These are phyloP conservation scores for Odontothrips loti DNA, from an alignment of 2,888 invertebrate genomes.

Conservation along the genomic window DNA sequence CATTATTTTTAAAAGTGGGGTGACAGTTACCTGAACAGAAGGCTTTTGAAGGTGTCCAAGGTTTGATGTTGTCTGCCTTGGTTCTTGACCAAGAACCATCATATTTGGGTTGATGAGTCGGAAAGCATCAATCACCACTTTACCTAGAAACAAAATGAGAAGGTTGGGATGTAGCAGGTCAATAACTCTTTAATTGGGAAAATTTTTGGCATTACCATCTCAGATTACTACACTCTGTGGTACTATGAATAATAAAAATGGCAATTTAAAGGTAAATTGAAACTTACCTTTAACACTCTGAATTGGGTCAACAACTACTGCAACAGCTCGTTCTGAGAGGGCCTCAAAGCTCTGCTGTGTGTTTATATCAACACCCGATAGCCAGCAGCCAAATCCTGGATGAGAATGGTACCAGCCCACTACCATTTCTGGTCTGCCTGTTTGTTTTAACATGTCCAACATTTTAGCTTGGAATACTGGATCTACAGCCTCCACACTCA, in stretches of 20 bases:
- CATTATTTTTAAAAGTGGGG: conserved; percentile 23
- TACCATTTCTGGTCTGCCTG: conserved; percentile 99
- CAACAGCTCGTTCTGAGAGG: conserved; percentile 94
- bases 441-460: conserved; percentile 79
- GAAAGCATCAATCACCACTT: conserved; percentile 99
- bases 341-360: conserved; percentile 99
- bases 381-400: conserved; percentile 99
- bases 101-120: conserved; percentile 98
- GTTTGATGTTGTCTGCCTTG: conserved; percentile 97
- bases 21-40: conserved; percentile 67
- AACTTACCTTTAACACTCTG: conserved; percentile 91
- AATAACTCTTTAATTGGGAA: too few species aligned
- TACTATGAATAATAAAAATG: neutral
- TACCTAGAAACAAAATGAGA: conserved; percentile 45
- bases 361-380: conserved; percentile 98
- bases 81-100: conserved; percentile 98
- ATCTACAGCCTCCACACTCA: conserved; percentile 99
- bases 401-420: conserved; percentile 98
- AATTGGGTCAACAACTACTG: conserved; percentile 98
- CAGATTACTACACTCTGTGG: neutral
- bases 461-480: conserved; percentile 97
- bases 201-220: too few species aligned
- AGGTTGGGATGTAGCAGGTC: neutral
- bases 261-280: neutral
- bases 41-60: conserved; percentile 98